phyloP scores from a whole-genome alignment of 2,888 invertebrate species.

The Cylloceria caligata region DNA sequence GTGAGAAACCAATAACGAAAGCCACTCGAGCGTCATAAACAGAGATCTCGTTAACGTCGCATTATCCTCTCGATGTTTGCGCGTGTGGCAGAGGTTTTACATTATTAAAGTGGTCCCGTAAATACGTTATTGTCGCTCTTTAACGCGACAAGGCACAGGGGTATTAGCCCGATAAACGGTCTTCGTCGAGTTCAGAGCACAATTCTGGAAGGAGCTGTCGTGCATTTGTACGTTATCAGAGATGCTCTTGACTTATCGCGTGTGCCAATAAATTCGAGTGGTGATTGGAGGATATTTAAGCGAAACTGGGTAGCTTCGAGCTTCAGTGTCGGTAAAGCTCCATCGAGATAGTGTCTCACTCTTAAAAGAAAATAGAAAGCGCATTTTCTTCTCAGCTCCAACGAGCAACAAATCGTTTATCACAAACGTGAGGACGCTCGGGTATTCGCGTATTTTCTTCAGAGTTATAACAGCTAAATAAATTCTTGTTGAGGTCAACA shows the following conservation, averaged over 20 bases:
- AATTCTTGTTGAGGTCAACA: constrained; percentile 69
- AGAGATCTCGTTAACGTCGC: constrained; percentile 48
- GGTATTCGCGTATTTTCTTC: constrained; percentile 63
- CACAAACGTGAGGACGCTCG: constrained; percentile 56
- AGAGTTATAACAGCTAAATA: constrained; percentile 61
- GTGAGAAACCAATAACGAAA: constrained; percentile 25
- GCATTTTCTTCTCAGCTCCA: neutral
- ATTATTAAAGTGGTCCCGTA: constrained; percentile 30
- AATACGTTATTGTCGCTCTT: constrained; percentile 42
- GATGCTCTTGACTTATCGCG: constrained; percentile 69
- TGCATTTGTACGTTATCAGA: constrained; percentile 64
- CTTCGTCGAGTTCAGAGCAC: constrained; percentile 6
- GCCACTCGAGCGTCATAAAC: constrained; percentile 39
- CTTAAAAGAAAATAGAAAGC: neutral
- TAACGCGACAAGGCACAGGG: constrained; percentile 21
- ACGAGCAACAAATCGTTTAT: constrained; percentile 15
- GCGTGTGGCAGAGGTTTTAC: constrained; percentile 26
- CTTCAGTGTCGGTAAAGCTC: constrained; percentile 61
- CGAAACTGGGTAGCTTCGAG: constrained; percentile 35
- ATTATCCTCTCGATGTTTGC: constrained; percentile 39
- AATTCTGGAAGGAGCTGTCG: constrained; percentile 25
- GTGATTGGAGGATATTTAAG: constrained; percentile 68
- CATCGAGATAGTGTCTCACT: neutral
- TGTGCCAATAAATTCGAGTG: constrained; percentile 51
- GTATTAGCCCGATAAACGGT: constrained; percentile 43